Evolutionary conservation across 1,140 invertebrate species (phyloP).

Genomic region (Scaptomyza montana): DNA sequence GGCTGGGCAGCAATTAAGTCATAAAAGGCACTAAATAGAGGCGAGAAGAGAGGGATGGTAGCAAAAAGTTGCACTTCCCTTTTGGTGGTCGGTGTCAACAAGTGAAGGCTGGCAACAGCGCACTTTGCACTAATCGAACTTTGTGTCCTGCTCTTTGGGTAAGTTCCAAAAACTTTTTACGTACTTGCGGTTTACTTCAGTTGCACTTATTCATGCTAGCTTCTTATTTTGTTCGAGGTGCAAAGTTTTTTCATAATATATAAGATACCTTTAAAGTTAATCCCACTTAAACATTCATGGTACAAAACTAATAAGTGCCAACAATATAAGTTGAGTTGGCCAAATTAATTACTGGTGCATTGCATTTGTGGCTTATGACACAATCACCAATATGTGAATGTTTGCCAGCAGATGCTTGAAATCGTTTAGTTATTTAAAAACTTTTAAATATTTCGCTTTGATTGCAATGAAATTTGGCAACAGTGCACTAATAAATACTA

Average conservation of each 20-base stretch:
- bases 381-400: conserved; percentile 5
- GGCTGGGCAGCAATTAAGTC: conserved; percentile 43
- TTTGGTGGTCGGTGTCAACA: conserved; percentile 32
- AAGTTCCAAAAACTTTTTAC: conserved; percentile 38
- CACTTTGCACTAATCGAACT: conserved; percentile 52
- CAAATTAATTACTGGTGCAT: conserved; percentile 24
- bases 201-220: conserved; percentile 5
- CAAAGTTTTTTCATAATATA: conserved; percentile 38
- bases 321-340: conserved; percentile 20
- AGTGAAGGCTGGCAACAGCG: conserved; percentile 47
- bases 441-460: background rate
- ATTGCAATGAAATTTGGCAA: background rate
- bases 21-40: conserved; percentile 54
- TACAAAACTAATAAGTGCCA: conserved; percentile 15
- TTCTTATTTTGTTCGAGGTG: background rate
- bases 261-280: conserved; percentile 41
- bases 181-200: conserved; percentile 14
- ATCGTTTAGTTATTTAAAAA: background rate
- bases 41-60: background rate
- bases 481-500: background rate
- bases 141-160: conserved; percentile 37
- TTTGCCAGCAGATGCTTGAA: background rate
- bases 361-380: background rate
- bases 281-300: conserved; percentile 6
- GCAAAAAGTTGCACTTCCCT: conserved; percentile 26